These are phyloP conservation scores for Drosophila dives DNA, from an alignment of 2,888 invertebrate species.

Conservation along the genomic window DNA sequence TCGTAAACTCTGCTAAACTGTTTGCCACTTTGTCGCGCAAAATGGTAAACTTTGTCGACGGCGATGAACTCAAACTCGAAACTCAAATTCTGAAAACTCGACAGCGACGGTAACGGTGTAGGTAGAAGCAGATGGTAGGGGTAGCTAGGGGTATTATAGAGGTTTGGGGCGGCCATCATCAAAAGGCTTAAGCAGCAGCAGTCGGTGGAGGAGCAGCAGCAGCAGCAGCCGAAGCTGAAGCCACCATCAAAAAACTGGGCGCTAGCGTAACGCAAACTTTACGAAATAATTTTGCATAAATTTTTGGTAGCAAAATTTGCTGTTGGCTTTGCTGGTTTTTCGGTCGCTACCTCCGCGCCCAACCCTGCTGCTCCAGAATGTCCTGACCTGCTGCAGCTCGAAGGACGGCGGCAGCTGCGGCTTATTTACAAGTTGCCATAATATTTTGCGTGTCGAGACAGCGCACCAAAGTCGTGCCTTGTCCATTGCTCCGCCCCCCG, in stretches of 20 bases:
- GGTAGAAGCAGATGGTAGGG: neutral
- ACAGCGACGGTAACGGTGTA: neutral
- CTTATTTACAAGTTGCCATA: conserved; percentile 81
- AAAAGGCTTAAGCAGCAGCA: conserved; percentile 77
- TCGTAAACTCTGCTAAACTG: conserved; percentile 81
- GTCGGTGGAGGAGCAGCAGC: conserved; percentile 27
- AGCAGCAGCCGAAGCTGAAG: conserved; percentile 3
- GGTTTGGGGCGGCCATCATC: conserved; percentile 61
- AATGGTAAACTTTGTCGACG: conserved; percentile 78
- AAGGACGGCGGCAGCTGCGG: conserved; percentile 68
- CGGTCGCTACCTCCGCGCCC: conserved; percentile 16
- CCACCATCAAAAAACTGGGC: conserved; percentile 65
- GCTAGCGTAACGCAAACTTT: conserved; percentile 68
- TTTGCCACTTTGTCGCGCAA: conserved; percentile 81
- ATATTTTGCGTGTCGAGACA: conserved; percentile 75
- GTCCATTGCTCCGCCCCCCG: conserved; percentile 25
- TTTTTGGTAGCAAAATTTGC: conserved; percentile 75
- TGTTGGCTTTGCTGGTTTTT: conserved; percentile 70
- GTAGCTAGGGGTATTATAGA: neutral
- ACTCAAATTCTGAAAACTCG: conserved; percentile 52
- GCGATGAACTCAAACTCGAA: conserved; percentile 71
- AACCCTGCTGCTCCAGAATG: conserved; percentile 33
- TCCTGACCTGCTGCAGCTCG: conserved; percentile 40
- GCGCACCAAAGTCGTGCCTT: conserved; percentile 39
- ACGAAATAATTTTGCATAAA: conserved; percentile 82